Evolutionary conservation across 2,113 vertebrate species (phyloP).

Genomic region (Podarcis raffonei): DNA sequence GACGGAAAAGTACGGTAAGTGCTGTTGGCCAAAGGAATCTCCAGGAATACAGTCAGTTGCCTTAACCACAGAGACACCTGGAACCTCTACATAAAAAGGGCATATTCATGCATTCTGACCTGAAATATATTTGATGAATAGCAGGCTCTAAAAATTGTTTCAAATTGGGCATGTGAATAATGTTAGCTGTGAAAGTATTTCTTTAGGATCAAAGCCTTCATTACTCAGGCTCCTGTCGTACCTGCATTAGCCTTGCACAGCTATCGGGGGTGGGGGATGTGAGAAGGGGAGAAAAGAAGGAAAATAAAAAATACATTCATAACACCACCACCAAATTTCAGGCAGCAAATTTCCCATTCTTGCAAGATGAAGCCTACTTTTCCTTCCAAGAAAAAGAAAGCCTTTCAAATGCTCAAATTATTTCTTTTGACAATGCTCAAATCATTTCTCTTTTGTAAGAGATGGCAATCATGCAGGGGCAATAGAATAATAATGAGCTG

Average conservation of each 20-base stretch:
- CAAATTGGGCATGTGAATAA: conserved; percentile 16
- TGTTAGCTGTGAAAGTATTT: conserved; percentile 11
- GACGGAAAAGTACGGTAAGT: no score
- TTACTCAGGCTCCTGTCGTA: conserved; percentile 7
- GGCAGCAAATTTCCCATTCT: background rate
- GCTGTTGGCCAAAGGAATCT: background rate
- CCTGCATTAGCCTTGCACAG: background rate
- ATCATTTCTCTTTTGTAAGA: background rate
- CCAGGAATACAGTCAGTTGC: background rate
- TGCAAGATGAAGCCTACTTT: background rate
- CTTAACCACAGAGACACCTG: background rate
- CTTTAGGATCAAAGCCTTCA: conserved; percentile 19
- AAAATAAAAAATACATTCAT: background rate
- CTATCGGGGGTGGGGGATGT: background rate
- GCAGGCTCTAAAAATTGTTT: conserved; percentile 8
- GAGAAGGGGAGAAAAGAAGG: background rate
- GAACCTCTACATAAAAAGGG: background rate
- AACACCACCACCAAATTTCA: background rate
- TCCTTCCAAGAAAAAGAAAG: background rate
- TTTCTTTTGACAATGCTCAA: background rate
- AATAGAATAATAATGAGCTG: background rate
- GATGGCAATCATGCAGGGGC: background rate
- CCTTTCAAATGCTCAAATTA: background rate
- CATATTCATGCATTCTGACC: background rate
- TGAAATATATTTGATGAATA: conserved; percentile 15